Evolutionary conservation across 2,797 vertebrate species (phyloP), one percentile per base, ranked within the genome.

Genomic region (Microchirus variegatus): DNA sequence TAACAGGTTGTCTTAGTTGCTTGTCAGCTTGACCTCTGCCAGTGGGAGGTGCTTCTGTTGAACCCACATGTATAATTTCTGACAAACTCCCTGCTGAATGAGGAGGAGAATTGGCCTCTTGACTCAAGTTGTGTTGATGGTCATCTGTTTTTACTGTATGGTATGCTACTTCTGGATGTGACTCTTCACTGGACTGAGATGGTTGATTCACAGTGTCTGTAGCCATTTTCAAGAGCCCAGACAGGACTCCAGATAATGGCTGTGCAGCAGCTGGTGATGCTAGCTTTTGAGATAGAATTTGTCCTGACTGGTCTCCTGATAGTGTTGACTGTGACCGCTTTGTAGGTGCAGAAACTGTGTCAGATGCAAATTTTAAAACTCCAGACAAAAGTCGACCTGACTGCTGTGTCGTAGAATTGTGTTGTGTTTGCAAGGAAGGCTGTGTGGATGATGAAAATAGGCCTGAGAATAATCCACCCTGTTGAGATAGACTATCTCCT

Each of bases 321-420:
- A 16, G 55, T 43, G 63, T 43, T 53, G 79, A 57, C 1, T 16
- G 46, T 57, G 84, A 17, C 35, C 81, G 85, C 79, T 70, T 81
- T 47, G 70, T 37, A 53, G 87, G 63, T 51, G 73, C 49, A 46
- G 86, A 71, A 31, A 84, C 65, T 55, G 87, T 92, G 71, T 94
- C 93, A 64, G 94, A 91, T 63, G 93, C 87, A 78, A 92, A 91
- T 81, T 91, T 96, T 73, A 94, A 87, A 65, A 94, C 84, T 0
- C 92, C 92, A 71, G 92, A 89, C 53, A 95, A 86, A 9, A 95
- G 53, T 17, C 90, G 87, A 52, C 83, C 81, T 72, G 88, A 66
- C 14, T 89, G 90, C 15, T 87, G 84, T 17, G 82, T 14, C 14
- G 66, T 37, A 48, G 83, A 48, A 38, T 43, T 68, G 22, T 83